A percentile compares a stretch with the other conserved stretches of the same genome.
These are phyloP conservation scores for Hydrozoanthus tunicans DNA, from an alignment of 64 coral and sea anemone genomes.

Conservation along the genomic window DNA sequence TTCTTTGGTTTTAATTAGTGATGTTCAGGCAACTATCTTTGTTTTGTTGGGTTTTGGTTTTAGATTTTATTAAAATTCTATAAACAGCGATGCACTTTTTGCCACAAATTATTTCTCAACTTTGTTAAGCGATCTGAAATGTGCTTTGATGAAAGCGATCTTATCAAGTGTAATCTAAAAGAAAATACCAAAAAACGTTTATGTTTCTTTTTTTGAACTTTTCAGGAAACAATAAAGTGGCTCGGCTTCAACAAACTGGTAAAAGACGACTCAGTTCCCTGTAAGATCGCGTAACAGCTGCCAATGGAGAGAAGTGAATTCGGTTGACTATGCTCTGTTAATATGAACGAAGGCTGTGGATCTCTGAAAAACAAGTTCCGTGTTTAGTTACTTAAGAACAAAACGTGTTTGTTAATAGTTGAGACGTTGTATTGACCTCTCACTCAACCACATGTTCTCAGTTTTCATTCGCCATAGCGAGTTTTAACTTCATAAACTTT, in stretches of 20 bases:
- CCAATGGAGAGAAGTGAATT: not conserved
- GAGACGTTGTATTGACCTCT: no score
- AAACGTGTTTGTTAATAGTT: no score
- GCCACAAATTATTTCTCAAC: not conserved
- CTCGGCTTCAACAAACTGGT: not conserved
- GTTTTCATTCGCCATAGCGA: no score
- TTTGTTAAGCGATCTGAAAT: not conserved
- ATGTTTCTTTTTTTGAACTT: not conserved
- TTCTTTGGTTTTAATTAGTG: not conserved
- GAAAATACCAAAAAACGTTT: not conserved
- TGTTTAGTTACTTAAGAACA: no score
- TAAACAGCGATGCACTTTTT: not conserved
- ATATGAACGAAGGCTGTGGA: not conserved
- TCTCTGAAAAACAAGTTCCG: no score
- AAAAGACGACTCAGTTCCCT: not conserved
- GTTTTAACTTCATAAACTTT: not conserved
- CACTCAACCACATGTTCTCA: no score
- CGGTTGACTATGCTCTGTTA: not conserved
- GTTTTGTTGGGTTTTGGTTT: slow-evolving; percentile 12
- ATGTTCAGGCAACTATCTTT: not conserved
- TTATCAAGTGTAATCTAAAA: not conserved
- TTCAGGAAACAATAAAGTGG: not conserved
- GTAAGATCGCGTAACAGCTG: not conserved
- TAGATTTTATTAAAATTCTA: not conserved
- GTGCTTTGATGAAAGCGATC: not conserved